Conservation (phyloP, 2,113 vertebrate genomes). For the Gambusia affinis region DNA sequence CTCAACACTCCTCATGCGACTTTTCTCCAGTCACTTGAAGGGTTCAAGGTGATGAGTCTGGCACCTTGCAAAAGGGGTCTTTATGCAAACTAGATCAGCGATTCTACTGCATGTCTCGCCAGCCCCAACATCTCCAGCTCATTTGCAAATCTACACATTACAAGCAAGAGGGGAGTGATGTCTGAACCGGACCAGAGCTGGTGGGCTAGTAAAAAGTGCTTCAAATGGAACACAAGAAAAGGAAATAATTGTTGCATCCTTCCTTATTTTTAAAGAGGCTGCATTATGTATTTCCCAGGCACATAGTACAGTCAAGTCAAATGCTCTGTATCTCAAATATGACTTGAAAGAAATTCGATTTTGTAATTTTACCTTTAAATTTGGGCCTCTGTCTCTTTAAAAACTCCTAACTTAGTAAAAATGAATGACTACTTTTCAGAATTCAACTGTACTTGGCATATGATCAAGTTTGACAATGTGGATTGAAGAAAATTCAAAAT, state of each 20-base stretch:
- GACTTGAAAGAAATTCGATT: no score
- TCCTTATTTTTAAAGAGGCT: no score
- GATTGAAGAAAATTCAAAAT: neutral
- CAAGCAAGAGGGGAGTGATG: conserved; percentile 34
- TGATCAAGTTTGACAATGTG: neutral
- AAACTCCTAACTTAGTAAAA: neutral
- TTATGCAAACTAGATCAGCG: conserved; percentile 70
- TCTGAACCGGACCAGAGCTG: conserved; percentile 33
- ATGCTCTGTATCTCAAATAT: no score
- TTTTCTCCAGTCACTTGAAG: neutral
- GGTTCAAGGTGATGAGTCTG: conserved; percentile 44
- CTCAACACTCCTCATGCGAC: conserved; percentile 11
- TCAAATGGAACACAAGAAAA: conserved; percentile 25
- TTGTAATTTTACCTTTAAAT: no score
- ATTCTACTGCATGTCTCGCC: conserved; percentile 6
- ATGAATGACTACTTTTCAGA: neutral
- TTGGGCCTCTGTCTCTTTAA: no score
- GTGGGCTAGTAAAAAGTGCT: conserved; percentile 45
- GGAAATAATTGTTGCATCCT: neutral
- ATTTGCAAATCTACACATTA: conserved; percentile 58
- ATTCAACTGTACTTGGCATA: neutral
- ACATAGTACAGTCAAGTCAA: no score
- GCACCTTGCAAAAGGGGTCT: conserved; percentile 59
- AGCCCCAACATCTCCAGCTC: neutral
- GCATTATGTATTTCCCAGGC: no score